Percentiles rank a stretch among this genome's conserved stretches.
These are phyloP conservation scores for Anas platyrhynchos DNA, from an alignment of 2,113 vertebrate species.

Conservation along the genomic window DNA sequence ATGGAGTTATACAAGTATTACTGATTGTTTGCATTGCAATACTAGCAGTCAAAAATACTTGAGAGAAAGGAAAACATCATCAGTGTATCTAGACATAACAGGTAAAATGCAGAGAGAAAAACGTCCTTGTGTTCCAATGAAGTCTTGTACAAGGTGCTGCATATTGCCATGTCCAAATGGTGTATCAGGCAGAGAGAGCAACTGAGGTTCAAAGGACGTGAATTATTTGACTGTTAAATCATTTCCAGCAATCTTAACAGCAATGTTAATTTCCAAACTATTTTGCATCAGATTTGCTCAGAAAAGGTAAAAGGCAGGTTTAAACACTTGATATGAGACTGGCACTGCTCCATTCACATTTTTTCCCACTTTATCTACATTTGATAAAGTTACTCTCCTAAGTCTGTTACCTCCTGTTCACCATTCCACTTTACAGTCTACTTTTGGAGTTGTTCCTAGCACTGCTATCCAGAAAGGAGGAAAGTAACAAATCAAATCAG, in stretches of 20 bases:
- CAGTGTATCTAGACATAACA: constrained; percentile 40
- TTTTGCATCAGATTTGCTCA: not conserved
- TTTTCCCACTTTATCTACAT: not conserved
- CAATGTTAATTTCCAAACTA: not conserved
- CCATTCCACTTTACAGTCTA: not conserved
- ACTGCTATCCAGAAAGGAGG: not conserved
- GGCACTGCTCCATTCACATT: not conserved
- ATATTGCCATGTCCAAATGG: not conserved
- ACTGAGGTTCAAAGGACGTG: not conserved
- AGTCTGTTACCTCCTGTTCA: not conserved
- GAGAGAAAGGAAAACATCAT: constrained; percentile 17
- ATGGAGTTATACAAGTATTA: constrained; percentile 18
- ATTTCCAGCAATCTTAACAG: not conserved
- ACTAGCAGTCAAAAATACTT: constrained; percentile 52
- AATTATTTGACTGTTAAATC: not conserved
- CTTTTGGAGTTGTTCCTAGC: not conserved
- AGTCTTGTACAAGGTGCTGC: not conserved
- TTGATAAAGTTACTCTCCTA: not conserved
- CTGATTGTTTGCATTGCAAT: constrained; percentile 40
- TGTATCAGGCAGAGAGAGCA: not conserved
- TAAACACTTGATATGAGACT: not conserved
- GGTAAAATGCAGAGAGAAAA: constrained; percentile 57
- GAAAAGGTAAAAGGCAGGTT: not conserved
- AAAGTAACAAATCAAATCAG: not conserved
- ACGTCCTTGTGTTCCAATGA: constrained; percentile 55